phyloP scores from a whole-genome alignment of 2,888 invertebrate species.

The Creontiades dilutus region DNA sequence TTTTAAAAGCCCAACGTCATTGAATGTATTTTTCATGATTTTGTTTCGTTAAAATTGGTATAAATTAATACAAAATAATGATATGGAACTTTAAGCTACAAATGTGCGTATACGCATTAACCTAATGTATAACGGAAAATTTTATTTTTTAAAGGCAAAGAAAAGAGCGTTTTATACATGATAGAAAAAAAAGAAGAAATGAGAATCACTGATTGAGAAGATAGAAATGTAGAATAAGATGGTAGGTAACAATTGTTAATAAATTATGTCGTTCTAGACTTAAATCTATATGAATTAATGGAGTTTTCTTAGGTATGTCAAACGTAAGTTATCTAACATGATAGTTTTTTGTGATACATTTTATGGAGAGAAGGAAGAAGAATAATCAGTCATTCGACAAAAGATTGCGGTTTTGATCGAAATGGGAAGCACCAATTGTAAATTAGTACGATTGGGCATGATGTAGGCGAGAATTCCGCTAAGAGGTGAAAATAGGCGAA shows the following conservation, averaged over 20 bases:
- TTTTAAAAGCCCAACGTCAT: slow-evolving; percentile 46
- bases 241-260: background rate
- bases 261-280: background rate
- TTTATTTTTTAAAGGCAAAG: background rate
- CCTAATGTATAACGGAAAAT: background rate
- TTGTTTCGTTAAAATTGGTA: background rate
- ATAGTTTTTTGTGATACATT: no score
- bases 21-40: slow-evolving; percentile 1
- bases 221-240: background rate
- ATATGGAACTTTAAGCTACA: slow-evolving; percentile 59
- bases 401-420: no score
- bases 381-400: no score
- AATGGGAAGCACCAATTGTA: no score
- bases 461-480: no score
- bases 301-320: no score
- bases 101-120: slow-evolving; percentile 6
- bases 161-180: background rate
- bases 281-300: no score
- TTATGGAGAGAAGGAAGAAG: no score
- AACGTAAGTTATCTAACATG: no score
- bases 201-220: background rate
- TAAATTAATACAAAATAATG: slow-evolving; percentile 50
- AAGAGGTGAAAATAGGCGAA: no score
- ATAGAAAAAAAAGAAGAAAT: slow-evolving; percentile 16
- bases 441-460: no score